A percentile compares a stretch with the other conserved stretches of the same genome.
Evolutionary conservation across 2,888 invertebrate genomes (phyloP).

Genomic region (Plebejus anna): DNA sequence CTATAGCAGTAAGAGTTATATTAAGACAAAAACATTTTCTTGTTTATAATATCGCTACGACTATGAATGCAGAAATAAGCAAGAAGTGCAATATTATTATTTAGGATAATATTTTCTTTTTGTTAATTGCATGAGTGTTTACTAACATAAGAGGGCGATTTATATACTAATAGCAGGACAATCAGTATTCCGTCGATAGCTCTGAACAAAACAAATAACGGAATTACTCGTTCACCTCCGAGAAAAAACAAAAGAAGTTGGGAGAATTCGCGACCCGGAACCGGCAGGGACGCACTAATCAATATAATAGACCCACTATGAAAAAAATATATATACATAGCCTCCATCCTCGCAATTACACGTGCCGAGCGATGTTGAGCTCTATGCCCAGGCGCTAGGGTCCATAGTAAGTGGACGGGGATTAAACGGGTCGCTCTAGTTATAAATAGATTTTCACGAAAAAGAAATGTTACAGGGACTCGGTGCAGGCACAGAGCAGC

Average conservation of each 20-base stretch:
- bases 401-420: conserved; percentile 42
- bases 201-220: conserved; percentile 21
- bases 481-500: conserved; percentile 71
- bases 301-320: conserved; percentile 79
- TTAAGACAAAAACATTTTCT: too few species aligned
- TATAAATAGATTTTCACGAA: conserved; percentile 81
- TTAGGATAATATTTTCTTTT: neutral
- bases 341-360: conserved; percentile 51
- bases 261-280: conserved; percentile 65
- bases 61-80: too few species aligned
- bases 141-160: neutral
- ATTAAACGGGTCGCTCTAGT: conserved; percentile 69
- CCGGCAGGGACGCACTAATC: conserved; percentile 75
- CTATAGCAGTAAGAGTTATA: too few species aligned
- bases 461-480: conserved; percentile 80
- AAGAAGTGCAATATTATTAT: too few species aligned
- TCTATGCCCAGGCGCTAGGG: conserved; percentile 43
- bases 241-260: conserved; percentile 63
- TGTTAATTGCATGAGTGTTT: neutral
- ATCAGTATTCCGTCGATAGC: neutral
- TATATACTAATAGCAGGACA: neutral
- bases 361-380: conserved; percentile 42
- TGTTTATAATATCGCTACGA: too few species aligned
- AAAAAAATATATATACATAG: conserved; percentile 58
- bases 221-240: conserved; percentile 30